phyloP scores from a whole-genome alignment of 2,113 vertebrate genomes.

The Tupaia tana region DNA sequence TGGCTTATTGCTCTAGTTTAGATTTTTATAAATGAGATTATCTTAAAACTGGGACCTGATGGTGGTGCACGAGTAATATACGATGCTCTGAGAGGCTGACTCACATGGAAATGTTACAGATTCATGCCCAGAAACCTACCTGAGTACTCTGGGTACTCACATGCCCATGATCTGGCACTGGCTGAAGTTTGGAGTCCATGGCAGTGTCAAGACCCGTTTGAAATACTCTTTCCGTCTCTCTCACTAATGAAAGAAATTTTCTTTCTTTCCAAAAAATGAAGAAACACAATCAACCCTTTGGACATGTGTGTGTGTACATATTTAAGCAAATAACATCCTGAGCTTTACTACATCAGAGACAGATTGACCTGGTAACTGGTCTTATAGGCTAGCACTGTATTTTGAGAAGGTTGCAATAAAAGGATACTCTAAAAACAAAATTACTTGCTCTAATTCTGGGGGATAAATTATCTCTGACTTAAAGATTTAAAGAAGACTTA shows the following conservation, averaged over 20 bases:
- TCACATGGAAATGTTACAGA: no score
- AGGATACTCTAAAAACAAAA: neutral
- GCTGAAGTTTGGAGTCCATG: no score
- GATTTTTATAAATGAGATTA: constrained; percentile 50
- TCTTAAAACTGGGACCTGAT: neutral
- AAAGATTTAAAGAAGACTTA: neutral
- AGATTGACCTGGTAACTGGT: neutral
- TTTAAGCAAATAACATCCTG: constrained; percentile 22
- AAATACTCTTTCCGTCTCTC: no score
- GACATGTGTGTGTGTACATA: neutral
- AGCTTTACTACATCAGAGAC: neutral
- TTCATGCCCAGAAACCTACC: no score
- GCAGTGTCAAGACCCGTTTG: no score
- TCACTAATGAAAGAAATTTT: no score
- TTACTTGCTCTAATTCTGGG: neutral
- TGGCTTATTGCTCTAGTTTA: neutral
- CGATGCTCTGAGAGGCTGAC: no score
- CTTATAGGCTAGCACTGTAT: neutral
- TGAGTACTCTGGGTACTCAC: no score
- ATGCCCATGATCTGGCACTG: no score
- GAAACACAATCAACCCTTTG: neutral
- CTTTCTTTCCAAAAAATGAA: no score
- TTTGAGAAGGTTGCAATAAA: neutral
- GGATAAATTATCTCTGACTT: neutral
- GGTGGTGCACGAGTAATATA: no score